Base-by-base conservation (phyloP, 2,113 vertebrate genomes). In the Apaloderma vittatum region DNA sequence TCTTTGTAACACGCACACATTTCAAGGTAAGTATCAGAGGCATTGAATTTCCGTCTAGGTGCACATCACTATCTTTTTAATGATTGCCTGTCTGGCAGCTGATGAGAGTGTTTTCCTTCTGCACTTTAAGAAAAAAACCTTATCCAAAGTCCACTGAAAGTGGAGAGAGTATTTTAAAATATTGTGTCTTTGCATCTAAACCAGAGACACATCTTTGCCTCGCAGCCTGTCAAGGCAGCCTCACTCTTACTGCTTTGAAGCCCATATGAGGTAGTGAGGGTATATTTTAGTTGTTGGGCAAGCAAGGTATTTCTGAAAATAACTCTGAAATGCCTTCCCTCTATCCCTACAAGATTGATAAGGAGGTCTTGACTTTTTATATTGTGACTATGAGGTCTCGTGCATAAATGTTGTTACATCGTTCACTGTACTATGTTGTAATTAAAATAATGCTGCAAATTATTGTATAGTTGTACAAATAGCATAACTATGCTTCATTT, bases 11-110 rank as follows among this genome's bases (percentile, higher is more conserved):
- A 71, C 45, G 75, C 71, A 86, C 55, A 49, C 43, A 40, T 90
- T 83, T 80, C 0, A 3, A 92, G 74, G 70, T 85, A 94, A 90
- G 63, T 83, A 37, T 95, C 68, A 90, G 59, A 67, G 14, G 59
- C 65, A 92, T 88, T 86, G 93, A 90, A 93, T 95, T 77, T 96
- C 34, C 75, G 65, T 84, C 34, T 75, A 93, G 90, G 37, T 92
- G 55, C 37, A 59, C 59, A 86, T 95, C 55, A 27, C 92, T 94
- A 32, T 84, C 72, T 83, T 91, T 82, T 86, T 90, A 95, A 84
- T 72, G 59, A 86, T 61, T 95, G 72, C 59, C 43, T 92, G 29
- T 58, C 72, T 93, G 72, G 78, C 43, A 95, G 48, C 45, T 52
- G 68, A 88, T 86, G 82, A 88, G 78, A 83, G 49, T 58, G n/a